Base-by-base conservation (phyloP, 1,140 invertebrate genomes). In the Neodiprion pinetum region DNA sequence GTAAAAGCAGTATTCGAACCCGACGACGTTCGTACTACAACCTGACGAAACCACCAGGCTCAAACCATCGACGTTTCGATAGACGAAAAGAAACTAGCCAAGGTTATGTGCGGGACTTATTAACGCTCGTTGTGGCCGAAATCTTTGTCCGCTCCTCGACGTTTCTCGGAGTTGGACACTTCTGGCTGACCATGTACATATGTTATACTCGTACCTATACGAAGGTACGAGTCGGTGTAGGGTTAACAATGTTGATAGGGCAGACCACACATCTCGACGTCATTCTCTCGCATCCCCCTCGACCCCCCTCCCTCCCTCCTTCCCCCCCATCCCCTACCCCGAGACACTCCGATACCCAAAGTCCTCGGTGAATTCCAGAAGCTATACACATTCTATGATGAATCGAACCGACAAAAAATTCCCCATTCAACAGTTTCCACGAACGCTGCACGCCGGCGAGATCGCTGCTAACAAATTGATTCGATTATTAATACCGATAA, bases 361-460 rank as follows among this genome's bases (percentile, higher is more conserved):
- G 53, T 61, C 53, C 11, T 61, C n/a, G 53, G 80, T 84, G 80
- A 87, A 87, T 88, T 88, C 85, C 86, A 86, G 81, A 86, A 87
- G 85, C 83, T 83, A 84, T 83, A 85, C 67, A 69, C 67, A 69
- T 86, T 86, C 85, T 88, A 88, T 88, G 86, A 88, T 87, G 86
- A 82, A 88, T 88, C 81, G 79, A 61, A 14, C 53, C 53, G 48
- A 72, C 73, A 73, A 73, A 82, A 83, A 82, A 84, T 83, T 74
- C 71, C 74, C 5, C 77, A 70, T 65, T 74, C 77, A 66, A 67
- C 70, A 65, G 49, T 70, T 85, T 83, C 84, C 79, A 80, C 79
- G 80, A 85, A 86, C 74, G 77, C 72, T 75, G 71, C 69, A 69
- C 70, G 73, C 61, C n/a, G 74, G 40, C 71, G 47, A 11, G 70